Percentiles rank a stretch among this genome's conserved stretches.
These are phyloP conservation scores for Odontophorus gujanensis DNA, from an alignment of 2,113 vertebrate species.

Conservation along the genomic window DNA sequence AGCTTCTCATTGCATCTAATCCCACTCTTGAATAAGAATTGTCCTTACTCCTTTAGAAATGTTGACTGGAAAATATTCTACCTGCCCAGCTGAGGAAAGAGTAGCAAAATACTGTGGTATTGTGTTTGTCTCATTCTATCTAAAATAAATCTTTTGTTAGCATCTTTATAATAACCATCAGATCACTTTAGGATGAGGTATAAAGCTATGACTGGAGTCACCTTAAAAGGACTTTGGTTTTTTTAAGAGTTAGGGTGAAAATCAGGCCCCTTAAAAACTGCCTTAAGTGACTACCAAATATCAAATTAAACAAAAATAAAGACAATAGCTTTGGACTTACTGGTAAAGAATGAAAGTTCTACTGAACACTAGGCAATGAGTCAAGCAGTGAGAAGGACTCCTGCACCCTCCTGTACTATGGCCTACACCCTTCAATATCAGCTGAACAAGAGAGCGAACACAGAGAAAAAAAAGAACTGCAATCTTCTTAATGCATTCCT, in stretches of 20 bases:
- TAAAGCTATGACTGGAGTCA: background rate
- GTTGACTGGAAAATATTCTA: slow-evolving; percentile 12
- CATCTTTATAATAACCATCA: background rate
- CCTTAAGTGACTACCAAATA: background rate
- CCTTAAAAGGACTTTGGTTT: background rate
- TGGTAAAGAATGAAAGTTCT: background rate
- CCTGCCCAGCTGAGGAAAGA: background rate
- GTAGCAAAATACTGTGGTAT: background rate
- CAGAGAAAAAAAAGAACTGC: background rate
- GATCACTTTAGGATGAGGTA: background rate
- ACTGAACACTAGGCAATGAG: background rate
- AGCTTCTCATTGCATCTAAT: background rate
- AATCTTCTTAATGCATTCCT: background rate
- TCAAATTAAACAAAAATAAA: background rate
- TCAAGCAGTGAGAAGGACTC: background rate
- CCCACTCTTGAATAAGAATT: background rate
- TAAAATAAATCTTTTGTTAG: background rate
- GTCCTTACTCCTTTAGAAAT: slow-evolving; percentile 4
- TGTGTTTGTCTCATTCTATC: background rate
- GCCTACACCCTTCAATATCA: background rate
- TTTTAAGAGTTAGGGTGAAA: background rate
- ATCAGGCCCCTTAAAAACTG: background rate
- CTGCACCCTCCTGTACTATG: background rate
- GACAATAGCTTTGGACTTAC: background rate
- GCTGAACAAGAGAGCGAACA: background rate